Evolutionary conservation across 2,888 invertebrate genomes (phyloP).

Genomic region (Petrolisthes cinctipes): DNA sequence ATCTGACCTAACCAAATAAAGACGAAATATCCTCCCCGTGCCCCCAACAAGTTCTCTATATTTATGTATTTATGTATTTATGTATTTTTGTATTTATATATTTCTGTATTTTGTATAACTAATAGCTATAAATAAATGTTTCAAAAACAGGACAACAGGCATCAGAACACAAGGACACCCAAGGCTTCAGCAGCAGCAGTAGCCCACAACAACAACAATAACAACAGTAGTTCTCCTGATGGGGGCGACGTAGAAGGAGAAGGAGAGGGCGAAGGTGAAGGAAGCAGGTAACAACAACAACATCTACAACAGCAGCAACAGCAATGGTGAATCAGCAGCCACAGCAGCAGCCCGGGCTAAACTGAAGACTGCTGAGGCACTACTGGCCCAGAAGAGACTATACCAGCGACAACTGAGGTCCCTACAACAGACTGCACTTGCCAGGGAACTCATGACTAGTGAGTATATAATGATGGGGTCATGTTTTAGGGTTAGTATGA

Average conservation of each 20-base stretch:
- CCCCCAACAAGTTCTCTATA: not conserved
- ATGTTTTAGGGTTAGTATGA: too few species aligned
- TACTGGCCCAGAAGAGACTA: conserved; percentile 75
- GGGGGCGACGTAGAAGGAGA: not conserved
- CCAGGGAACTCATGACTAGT: conserved; percentile 71
- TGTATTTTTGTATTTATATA: too few species aligned
- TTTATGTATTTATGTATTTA: too few species aligned
- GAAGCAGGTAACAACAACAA: not conserved
- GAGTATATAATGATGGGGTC: conserved; percentile 64
- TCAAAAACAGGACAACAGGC: conserved; percentile 50
- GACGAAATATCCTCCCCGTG: not conserved
- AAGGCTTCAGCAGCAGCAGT: not conserved
- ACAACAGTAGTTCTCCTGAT: not conserved
- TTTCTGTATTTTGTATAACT: too few species aligned
- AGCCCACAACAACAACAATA: not conserved
- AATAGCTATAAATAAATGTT: not conserved
- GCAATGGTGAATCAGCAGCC: conserved; percentile 24
- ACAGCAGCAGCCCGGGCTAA: conserved; percentile 51
- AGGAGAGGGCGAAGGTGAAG: not conserved
- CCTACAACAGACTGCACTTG: conserved; percentile 73
- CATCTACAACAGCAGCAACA: not conserved
- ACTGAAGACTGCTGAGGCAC: conserved; percentile 70
- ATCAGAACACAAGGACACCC: conserved; percentile 38
- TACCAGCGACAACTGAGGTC: conserved; percentile 74
- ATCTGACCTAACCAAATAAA: not conserved